Conservation (phyloP, 2,797 vertebrate species). For the Microcaecilia unicolor region DNA sequence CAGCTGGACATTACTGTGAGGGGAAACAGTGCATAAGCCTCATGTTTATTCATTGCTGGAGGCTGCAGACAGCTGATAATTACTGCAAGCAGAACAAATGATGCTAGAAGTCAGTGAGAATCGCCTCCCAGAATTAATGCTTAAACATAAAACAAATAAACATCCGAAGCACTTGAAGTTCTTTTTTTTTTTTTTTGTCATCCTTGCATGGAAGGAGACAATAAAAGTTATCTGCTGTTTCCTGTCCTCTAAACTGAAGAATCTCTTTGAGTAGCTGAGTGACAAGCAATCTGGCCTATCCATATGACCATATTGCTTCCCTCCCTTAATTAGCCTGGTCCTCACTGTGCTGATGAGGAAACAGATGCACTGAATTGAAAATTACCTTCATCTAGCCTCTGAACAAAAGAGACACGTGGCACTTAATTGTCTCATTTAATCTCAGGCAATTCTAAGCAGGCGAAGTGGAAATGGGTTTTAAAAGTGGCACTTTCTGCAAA, state of each 20-base stretch:
- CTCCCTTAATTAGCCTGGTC: conserved; percentile 63
- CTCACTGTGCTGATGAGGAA: conserved; percentile 62
- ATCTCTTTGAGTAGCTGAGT: conserved; percentile 46
- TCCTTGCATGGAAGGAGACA: too few species aligned
- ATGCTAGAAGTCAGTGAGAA: neutral
- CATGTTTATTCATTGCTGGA: accelerated
- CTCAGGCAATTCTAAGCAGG: conserved; percentile 55
- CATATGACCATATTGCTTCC: conserved; percentile 69
- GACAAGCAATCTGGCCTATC: conserved; percentile 68
- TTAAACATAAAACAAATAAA: conserved; percentile 37
- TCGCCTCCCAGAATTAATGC: conserved; percentile 10
- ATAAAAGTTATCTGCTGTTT: conserved; percentile 31
- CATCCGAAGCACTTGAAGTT: conserved; percentile 14
- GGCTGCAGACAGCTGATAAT: accelerated
- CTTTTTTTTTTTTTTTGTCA: too few species aligned
- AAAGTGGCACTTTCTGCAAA: conserved; percentile 34
- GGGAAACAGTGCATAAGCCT: neutral
- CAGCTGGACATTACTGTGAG: accelerated
- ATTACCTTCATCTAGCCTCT: conserved; percentile 73
- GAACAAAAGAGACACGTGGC: conserved; percentile 55
- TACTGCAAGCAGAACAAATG: neutral
- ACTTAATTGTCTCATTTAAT: conserved; percentile 91
- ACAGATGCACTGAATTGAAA: conserved; percentile 80
- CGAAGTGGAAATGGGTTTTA: conserved; percentile 50
- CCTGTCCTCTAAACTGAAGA: conserved; percentile 38